phyloP scores from a whole-genome alignment of 2,888 invertebrate species.

The Hyles lineata region DNA sequence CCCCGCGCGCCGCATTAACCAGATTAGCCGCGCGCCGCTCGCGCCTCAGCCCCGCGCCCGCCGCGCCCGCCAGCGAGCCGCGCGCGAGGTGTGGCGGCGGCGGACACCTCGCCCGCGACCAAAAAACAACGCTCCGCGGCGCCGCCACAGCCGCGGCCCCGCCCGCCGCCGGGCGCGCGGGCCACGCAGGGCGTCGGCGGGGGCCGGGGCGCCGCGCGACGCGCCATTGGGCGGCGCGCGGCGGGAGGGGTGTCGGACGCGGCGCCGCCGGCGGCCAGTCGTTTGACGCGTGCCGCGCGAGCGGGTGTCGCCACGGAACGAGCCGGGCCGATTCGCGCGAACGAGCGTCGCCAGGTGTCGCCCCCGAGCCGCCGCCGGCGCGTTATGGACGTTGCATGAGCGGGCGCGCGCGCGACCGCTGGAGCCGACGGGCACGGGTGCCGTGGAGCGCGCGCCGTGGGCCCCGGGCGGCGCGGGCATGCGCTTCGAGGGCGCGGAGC shows the following conservation, averaged over 20 bases:
- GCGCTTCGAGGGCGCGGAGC: slow-evolving; percentile 90
- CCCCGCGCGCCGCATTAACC: slow-evolving; percentile 72
- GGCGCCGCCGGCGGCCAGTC: slow-evolving; percentile 83
- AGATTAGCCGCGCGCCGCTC: slow-evolving; percentile 70
- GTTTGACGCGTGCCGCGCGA: slow-evolving; percentile 82
- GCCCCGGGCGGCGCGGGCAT: slow-evolving; percentile 86
- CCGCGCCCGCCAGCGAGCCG: slow-evolving; percentile 34
- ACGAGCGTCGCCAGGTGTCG: slow-evolving; percentile 72
- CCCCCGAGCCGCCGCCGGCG: slow-evolving; percentile 70
- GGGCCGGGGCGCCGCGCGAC: slow-evolving; percentile 74
- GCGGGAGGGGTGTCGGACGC: slow-evolving; percentile 83
- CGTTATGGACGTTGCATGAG: slow-evolving; percentile 80
- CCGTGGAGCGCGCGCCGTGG: slow-evolving; percentile 82
- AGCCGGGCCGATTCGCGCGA: slow-evolving; percentile 58
- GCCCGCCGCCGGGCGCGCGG: too few relatives aligned
- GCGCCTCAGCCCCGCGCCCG: slow-evolving; percentile 33
- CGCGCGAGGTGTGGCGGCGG: slow-evolving; percentile 71
- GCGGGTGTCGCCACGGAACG: slow-evolving; percentile 75
- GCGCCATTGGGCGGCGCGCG: slow-evolving; percentile 75
- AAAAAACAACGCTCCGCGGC: slow-evolving; percentile 77
- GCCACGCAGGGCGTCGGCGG: slow-evolving; percentile 49
- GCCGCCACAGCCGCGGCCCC: slow-evolving; percentile 61
- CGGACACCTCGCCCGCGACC: slow-evolving; percentile 81
- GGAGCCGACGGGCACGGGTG: slow-evolving; percentile 82
- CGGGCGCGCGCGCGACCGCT: slow-evolving; percentile 87